These are phyloP conservation scores for Lepidostoma basale DNA, from an alignment of 1,140 invertebrate genomes.

Conservation along the genomic window DNA sequence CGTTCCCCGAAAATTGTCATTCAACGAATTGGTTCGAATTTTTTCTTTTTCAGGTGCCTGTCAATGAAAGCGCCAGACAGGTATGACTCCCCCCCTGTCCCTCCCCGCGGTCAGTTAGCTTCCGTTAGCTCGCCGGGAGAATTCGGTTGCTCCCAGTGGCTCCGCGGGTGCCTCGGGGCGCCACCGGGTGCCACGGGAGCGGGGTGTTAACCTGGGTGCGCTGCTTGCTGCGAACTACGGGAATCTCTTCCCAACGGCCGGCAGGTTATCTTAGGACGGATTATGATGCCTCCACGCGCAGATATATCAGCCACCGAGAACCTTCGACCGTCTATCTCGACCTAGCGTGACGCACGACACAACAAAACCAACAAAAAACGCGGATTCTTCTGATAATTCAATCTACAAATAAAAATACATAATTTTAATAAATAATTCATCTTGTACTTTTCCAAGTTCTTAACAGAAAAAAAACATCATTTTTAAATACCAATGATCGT, in stretches of 20 bases:
- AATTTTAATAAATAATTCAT: no score
- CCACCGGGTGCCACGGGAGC: background rate
- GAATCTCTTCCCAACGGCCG: slow-evolving; percentile 19
- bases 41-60: slow-evolving; percentile 72
- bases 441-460: no score
- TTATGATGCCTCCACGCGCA: slow-evolving; percentile 16
- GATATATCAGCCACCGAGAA: background rate
- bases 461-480: no score
- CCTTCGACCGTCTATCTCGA: no score
- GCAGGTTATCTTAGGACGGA: slow-evolving; percentile 24
- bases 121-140: background rate
- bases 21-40: slow-evolving; percentile 63
- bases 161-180: slow-evolving; percentile 1
- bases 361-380: no score
- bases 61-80: slow-evolving; percentile 73
- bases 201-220: slow-evolving; percentile 29
- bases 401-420: no score
- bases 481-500: no score
- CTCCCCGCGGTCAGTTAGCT: slow-evolving; percentile 47
- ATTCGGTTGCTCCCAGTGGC: background rate
- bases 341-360: no score
- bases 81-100: slow-evolving; percentile 61
- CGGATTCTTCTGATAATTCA: no score
- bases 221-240: slow-evolving; percentile 19
- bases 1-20: slow-evolving; percentile 40